Percentiles rank a stretch among this genome's conserved stretches.
Conservation (phyloP, 2,888 invertebrate genomes). For the Cheilosia urbana region DNA sequence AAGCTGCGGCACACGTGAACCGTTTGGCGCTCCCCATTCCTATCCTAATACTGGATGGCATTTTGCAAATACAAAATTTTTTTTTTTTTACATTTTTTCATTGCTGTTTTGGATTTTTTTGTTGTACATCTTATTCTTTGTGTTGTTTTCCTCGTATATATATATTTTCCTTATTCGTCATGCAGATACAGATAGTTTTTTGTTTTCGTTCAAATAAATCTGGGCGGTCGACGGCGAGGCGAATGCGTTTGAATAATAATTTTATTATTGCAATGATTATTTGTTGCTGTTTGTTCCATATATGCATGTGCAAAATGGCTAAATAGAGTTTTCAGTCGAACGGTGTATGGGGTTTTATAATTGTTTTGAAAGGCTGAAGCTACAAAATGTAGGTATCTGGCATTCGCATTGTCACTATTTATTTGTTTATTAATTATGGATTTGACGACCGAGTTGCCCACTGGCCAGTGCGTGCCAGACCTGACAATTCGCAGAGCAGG, state of each 20-base stretch:
- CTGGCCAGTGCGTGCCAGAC: constrained; percentile 12
- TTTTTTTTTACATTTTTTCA: not conserved
- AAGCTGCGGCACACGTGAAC: constrained; percentile 76
- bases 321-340: constrained; percentile 23
- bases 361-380: constrained; percentile 4
- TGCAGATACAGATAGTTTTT: constrained; percentile 60
- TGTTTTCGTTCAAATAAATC: constrained; percentile 9
- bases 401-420: constrained; percentile 12
- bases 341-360: constrained; percentile 3
- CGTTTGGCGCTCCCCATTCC: constrained; percentile 69
- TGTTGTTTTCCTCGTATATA: constrained; percentile 48
- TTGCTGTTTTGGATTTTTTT: constrained; percentile 18
- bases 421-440: constrained; percentile 36
- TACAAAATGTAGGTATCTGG: not conserved
- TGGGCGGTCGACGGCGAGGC: constrained; percentile 7
- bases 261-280: constrained; percentile 45
- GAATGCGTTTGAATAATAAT: constrained; percentile 64
- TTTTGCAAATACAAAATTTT: constrained; percentile 48
- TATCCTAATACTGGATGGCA: constrained; percentile 59
- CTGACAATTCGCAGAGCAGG: constrained; percentile 15
- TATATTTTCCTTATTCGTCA: constrained; percentile 63
- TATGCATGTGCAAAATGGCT: constrained; percentile 22
- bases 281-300: constrained; percentile 25
- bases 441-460: constrained; percentile 11
- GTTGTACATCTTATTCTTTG: constrained; percentile 42